Percentiles rank a stretch among this genome's conserved stretches.
phyloP scores from a whole-genome alignment of 2,888 invertebrate species.

The Nebria salina region DNA sequence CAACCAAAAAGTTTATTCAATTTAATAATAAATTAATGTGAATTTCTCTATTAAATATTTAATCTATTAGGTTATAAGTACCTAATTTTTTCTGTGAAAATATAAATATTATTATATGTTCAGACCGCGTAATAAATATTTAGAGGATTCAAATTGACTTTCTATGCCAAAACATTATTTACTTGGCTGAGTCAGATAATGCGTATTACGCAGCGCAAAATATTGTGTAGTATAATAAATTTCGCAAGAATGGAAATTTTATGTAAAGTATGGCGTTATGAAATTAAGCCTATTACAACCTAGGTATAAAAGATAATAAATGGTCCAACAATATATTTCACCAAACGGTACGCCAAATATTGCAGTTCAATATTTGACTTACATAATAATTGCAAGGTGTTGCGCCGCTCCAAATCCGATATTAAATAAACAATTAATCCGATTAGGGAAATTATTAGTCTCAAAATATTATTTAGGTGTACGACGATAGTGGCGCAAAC shows the following conservation, averaged over 20 bases:
- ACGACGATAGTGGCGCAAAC: background rate
- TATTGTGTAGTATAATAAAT: background rate
- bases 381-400: background rate
- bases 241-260: background rate
- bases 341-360: background rate
- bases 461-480: background rate
- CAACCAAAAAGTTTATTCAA: no score
- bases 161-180: background rate
- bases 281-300: background rate
- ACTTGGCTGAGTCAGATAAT: background rate
- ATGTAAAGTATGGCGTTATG: background rate
- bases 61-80: no score
- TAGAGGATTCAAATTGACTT: background rate
- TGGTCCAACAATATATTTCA: background rate
- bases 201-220: background rate
- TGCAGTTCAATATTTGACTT: background rate
- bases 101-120: constrained; percentile 1
- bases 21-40: background rate
- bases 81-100: background rate
- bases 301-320: no score
- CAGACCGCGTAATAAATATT: background rate
- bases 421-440: background rate
- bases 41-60: background rate
- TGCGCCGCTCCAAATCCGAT: background rate
- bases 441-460: background rate